phyloP scores from a whole-genome alignment of 2,888 invertebrate species.

The Lithophane semibrunnea region DNA sequence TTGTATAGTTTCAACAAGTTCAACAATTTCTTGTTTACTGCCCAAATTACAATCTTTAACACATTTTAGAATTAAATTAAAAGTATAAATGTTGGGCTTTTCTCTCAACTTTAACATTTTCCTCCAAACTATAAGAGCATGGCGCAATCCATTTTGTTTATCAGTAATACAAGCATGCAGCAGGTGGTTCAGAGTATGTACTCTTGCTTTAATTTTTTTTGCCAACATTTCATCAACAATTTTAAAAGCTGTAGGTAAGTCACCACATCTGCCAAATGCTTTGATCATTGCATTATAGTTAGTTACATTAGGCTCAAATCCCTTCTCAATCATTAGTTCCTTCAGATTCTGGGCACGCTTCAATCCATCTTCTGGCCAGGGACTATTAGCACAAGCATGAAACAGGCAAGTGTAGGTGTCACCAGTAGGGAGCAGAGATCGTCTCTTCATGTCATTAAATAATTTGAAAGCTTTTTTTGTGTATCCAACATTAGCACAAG shows the following conservation, averaged over 20 bases:
- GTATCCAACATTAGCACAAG: constrained; percentile 95
- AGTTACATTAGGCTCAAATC: constrained; percentile 92
- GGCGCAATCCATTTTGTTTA: constrained; percentile 94
- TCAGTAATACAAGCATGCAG: constrained; percentile 96
- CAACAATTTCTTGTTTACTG: constrained; percentile 89
- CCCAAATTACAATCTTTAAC: constrained; percentile 96
- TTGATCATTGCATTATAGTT: constrained; percentile 98
- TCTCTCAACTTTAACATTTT: constrained; percentile 93
- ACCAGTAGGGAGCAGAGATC: constrained; percentile 92
- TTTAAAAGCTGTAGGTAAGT: constrained; percentile 94
- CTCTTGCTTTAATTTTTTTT: constrained; percentile 91
- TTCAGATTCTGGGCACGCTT: constrained; percentile 92
- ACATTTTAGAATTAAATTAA: constrained; percentile 95
- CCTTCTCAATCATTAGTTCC: constrained; percentile 92
- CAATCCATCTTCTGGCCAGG: constrained; percentile 92
- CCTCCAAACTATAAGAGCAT: constrained; percentile 96
- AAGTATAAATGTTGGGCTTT: constrained; percentile 93
- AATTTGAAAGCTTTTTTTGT: constrained; percentile 96
- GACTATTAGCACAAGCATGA: constrained; percentile 96
- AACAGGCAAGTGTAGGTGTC: constrained; percentile 96
- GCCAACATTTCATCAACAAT: constrained; percentile 96
- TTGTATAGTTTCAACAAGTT: constrained; percentile 83
- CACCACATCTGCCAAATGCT: constrained; percentile 96
- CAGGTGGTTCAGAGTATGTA: constrained; percentile 94
- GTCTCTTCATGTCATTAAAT: constrained; percentile 95